Conservation (phyloP, 2,888 invertebrate species). For the Mesorhabditis spiculigera region DNA sequence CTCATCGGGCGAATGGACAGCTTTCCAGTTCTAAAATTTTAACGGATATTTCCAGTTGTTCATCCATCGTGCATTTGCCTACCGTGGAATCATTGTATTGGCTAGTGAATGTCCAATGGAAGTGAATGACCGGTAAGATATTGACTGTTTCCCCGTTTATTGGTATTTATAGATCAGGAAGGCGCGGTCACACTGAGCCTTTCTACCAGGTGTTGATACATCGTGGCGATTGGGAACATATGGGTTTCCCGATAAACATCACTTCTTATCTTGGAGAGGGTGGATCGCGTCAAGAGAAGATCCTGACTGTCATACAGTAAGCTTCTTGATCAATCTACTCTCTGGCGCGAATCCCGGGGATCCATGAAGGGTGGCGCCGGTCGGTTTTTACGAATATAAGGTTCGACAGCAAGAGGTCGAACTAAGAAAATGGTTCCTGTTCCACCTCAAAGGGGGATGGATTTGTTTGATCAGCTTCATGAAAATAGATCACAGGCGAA, state of each 20-base stretch:
- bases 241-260: conserved; percentile 74
- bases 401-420: conserved; percentile 13
- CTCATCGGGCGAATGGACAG: too few species aligned
- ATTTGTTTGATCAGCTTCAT: too few species aligned
- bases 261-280: conserved; percentile 49
- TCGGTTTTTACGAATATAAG: conserved; percentile 10
- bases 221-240: conserved; percentile 89
- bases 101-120: conserved; percentile 94
- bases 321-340: not conserved
- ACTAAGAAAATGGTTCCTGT: too few species aligned
- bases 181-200: not conserved
- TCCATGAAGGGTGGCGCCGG: conserved; percentile 17
- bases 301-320: conserved; percentile 2
- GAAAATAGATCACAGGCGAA: too few species aligned
- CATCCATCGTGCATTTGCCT: conserved; percentile 92
- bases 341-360: not conserved
- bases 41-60: conserved; percentile 68
- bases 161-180: conserved; percentile 15
- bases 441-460: too few species aligned
- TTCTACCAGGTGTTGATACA: conserved; percentile 95
- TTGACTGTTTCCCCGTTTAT: conserved; percentile 12
- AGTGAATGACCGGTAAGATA: conserved; percentile 64
- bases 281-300: conserved; percentile 12
- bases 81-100: conserved; percentile 90
- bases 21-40: not conserved